phyloP scores from a whole-genome alignment of 2,113 vertebrate species.

The Pachyramphus minor region DNA sequence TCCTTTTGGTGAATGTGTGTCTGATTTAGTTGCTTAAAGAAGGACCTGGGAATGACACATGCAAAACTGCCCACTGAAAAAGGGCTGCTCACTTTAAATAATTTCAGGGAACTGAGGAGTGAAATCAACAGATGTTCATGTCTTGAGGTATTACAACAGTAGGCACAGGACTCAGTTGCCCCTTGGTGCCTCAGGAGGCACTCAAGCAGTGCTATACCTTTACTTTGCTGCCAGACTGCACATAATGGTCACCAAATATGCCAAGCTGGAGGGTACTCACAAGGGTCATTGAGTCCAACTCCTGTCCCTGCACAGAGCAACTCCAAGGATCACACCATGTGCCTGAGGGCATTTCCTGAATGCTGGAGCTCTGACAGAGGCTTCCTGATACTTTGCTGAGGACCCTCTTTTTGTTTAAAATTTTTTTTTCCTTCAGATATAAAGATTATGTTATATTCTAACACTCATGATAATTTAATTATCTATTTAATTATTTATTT shows the following conservation, averaged over 20 bases:
- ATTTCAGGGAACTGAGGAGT: background rate
- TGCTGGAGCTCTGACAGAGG: background rate
- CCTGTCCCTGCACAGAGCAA: background rate
- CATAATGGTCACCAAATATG: background rate
- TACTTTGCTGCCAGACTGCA: background rate
- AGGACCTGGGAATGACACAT: background rate
- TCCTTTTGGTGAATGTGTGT: background rate
- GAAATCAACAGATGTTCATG: background rate
- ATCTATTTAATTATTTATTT: background rate
- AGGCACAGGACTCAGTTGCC: background rate
- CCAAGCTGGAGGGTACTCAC: background rate
- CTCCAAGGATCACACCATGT: background rate
- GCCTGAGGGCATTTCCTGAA: background rate
- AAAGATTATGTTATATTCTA: background rate
- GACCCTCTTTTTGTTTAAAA: background rate
- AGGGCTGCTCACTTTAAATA: background rate
- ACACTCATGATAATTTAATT: background rate
- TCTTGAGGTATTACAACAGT: background rate
- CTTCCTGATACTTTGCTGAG: background rate
- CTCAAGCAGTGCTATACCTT: background rate
- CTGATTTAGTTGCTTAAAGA: background rate
- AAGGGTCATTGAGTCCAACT: fast-evolving
- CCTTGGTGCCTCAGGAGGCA: background rate
- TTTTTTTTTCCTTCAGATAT: background rate
- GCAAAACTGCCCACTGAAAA: background rate